Conservation (phyloP, 2,888 invertebrate genomes). For the Drosophila greeni region DNA sequence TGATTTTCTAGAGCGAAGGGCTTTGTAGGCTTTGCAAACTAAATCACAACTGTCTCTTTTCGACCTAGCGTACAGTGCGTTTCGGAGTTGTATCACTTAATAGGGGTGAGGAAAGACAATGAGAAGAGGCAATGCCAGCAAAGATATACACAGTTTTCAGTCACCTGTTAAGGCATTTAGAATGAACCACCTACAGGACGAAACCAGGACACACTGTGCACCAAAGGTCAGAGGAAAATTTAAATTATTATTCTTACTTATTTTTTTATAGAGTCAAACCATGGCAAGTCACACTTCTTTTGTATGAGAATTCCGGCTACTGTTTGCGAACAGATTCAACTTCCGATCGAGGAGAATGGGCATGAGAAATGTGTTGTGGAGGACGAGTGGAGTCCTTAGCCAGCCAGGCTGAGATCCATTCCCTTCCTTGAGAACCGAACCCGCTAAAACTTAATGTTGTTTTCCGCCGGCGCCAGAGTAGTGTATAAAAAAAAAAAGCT, state of each 20-base stretch:
- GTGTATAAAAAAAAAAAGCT: slow-evolving; percentile 29
- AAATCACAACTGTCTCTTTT: slow-evolving; percentile 38
- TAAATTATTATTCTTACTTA: background rate
- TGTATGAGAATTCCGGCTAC: slow-evolving; percentile 18
- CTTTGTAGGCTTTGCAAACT: background rate
- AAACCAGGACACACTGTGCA: slow-evolving; percentile 15
- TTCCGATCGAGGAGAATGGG: slow-evolving; percentile 21
- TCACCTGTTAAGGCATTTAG: slow-evolving; percentile 32
- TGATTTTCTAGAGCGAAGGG: slow-evolving; percentile 10
- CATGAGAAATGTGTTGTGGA: slow-evolving; percentile 12
- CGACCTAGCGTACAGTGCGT: slow-evolving; percentile 21
- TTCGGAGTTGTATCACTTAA: slow-evolving; percentile 2
- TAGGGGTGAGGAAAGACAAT: background rate
- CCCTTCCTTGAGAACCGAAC: slow-evolving; percentile 10
- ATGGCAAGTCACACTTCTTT: slow-evolving; percentile 37
- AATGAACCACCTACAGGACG: background rate
- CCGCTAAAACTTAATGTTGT: slow-evolving; percentile 30
- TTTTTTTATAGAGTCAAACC: slow-evolving; percentile 1
- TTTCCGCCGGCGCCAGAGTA: slow-evolving; percentile 35
- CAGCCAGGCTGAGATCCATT: slow-evolving; percentile 27
- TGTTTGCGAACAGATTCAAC: slow-evolving; percentile 13
- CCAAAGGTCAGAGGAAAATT: slow-evolving; percentile 17
- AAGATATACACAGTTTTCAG: slow-evolving; percentile 20
- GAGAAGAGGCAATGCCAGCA: slow-evolving; percentile 12
- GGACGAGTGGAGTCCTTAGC: slow-evolving; percentile 19